Base-by-base conservation (phyloP, 2,113 vertebrate species). In the Cinclus cinclus region DNA sequence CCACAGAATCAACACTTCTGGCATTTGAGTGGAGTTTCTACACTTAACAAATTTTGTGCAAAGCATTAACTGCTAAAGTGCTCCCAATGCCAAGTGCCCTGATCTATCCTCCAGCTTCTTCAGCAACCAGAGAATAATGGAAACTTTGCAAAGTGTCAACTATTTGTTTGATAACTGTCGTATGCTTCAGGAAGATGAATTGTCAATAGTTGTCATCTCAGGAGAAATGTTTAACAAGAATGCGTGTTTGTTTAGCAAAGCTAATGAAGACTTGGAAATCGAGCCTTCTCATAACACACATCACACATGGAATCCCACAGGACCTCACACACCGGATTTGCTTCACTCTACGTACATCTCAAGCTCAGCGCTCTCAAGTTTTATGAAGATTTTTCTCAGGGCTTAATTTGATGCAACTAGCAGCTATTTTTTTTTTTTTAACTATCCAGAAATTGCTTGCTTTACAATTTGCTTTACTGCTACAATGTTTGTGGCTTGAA, bases 361-460 rank as follows among this genome's bases (percentile, higher is more conserved):
- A 71, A 84, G 47, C 50, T 75, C 60, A 52, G 24, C 0, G 0
- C 24, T 62, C 85, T 46, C 25, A 77, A 92, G 39, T 70, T 90
- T 81, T 83, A 92, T 41, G 52, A 68, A 74, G 25, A 25, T 83
- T 76, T 90, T 95, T 92, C 92, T 94, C 94, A 96, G 91, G 80
- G 39, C 52, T 71, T 83, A 89, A 90, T 91, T 78, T 86, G 56
- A 87, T 89, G 56, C 76, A 77, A 74, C 63, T 67, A 64, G 31
- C 19, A 55, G 50, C 76, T 65, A n/a, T 23, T n/a, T 70, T 64
- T 49, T 73, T 67, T 50, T 53, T 69, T 49, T 44, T 3, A 80
- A 55, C 68, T 47, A 39, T 13, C 6, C 46, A 78, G 63, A 83
- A 90, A 59, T 41, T 47, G 13, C 68, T 93, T 70, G 56, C 59